Percentiles rank a stretch among this genome's conserved stretches.
These are phyloP conservation scores for Brachyalestes nurse DNA, from an alignment of 2,797 vertebrate genomes.

Conservation along the genomic window DNA sequence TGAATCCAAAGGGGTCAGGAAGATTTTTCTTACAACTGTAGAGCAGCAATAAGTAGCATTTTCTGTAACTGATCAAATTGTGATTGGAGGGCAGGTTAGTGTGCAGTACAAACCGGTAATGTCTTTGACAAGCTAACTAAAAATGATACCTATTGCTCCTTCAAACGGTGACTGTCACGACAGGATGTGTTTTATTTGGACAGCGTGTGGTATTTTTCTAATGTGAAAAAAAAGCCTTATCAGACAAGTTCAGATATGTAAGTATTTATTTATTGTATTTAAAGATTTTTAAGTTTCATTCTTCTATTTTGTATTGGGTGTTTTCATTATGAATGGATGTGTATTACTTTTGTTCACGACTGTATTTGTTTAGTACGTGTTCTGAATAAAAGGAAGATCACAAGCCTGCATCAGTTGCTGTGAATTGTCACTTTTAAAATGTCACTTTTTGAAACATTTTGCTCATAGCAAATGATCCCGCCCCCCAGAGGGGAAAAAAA, in stretches of 20 bases:
- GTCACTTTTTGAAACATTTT: not conserved
- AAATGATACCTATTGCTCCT: slow-evolving; percentile 32
- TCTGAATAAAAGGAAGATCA: slow-evolving; percentile 31
- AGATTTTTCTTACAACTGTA: not conserved
- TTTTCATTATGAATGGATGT: slow-evolving; percentile 55
- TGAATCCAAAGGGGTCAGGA: not conserved
- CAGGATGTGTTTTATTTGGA: not conserved
- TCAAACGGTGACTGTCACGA: not conserved
- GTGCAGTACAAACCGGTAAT: not conserved
- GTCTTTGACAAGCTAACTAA: not conserved
- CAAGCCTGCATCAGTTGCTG: not conserved
- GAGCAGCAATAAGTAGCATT: slow-evolving; percentile 47
- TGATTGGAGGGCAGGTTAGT: not conserved
- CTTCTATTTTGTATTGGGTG: slow-evolving; percentile 46
- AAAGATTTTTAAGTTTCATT: slow-evolving; percentile 53
- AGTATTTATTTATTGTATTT: slow-evolving; percentile 63
- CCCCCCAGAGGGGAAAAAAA: too few relatives aligned
- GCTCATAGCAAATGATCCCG: too few relatives aligned
- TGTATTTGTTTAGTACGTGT: slow-evolving; percentile 44
- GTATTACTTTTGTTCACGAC: slow-evolving; percentile 45
- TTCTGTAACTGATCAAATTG: not conserved
- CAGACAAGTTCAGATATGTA: slow-evolving; percentile 28
- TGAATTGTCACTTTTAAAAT: not conserved
- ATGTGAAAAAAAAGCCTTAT: slow-evolving; percentile 45
- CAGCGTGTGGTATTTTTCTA: slow-evolving; percentile 42